Evolutionary conservation across 2,888 invertebrate genomes (phyloP), one percentile per base, ranked within the genome.

Genomic region (Ornithoptera priamus): DNA sequence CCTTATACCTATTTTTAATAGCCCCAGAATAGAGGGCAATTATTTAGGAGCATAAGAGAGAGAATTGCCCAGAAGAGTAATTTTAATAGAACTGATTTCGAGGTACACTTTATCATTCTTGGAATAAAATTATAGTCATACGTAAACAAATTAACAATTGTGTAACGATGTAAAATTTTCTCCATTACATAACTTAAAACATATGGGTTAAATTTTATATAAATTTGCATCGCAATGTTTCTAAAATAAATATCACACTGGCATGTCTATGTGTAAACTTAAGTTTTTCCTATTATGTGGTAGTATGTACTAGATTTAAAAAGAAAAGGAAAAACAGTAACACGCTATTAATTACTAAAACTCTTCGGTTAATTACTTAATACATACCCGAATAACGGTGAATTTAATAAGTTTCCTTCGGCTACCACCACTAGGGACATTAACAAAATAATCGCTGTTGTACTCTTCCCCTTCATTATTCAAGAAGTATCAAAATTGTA

Each of bases 391-490:
- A 75, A 62, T 8, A 77, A 72, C 60, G 70, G 63, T 57, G 72
- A 72, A 65, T 83, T 76, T 50, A 84, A 72, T 60, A 77, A 67
- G 72, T 80, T 80, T 15, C 85, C 89, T 69, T 86, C 82, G n/a
- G 86, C 85, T 20, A 80, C 83, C 22, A 78, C 84, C 22, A 78
- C 84, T 71, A 87, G 77, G 77, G 86, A 72, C 63, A 82, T 71
- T 18, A 81, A 81, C 67, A 90, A 62, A 24, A 83, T 72, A 73
- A 85, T 71, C 24, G 83, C 85, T 62, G 76, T 80, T 66, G 84
- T 84, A 76, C 82, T 86, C 71, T 77, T 82, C 74, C 80, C 75
- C 85, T 88, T 87, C 74, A 73, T 86, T 74, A 64, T 75, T 53
- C 69, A 65, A 67, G 65, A 63, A 67, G 62, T 61, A 75, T 75